A percentile compares a stretch with the other conserved stretches of the same genome.
Conservation (phyloP, 2,797 vertebrate genomes). For the Malurus leucopterus region DNA sequence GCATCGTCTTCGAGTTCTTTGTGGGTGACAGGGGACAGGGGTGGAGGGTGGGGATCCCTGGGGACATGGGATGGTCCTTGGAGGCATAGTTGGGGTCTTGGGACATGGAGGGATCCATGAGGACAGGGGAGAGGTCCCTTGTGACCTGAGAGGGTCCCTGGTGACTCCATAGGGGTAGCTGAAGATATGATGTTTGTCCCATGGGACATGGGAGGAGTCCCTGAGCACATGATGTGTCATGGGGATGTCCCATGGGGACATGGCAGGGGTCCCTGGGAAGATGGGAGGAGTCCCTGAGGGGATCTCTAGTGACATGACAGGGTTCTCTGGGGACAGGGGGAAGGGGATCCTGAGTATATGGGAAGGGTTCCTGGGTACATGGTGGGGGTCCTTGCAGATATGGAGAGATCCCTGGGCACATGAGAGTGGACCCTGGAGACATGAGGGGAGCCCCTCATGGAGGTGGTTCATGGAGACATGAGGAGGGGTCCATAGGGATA, state of each 20-base stretch:
- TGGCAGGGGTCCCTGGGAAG: not conserved
- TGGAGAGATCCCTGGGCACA: not conserved
- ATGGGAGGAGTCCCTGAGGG: not conserved
- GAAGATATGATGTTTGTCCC: not conserved
- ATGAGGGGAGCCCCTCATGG: not conserved
- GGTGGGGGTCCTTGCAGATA: not conserved
- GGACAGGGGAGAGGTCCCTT: not conserved
- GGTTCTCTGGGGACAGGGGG: not conserved
- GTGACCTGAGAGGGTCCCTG: not conserved
- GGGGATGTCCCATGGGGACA: not conserved
- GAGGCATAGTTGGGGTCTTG: not conserved
- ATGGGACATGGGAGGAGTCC: not conserved
- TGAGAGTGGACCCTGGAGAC: not conserved
- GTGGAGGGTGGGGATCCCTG: not conserved
- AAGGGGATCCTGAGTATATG: not conserved
- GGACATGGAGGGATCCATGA: not conserved
- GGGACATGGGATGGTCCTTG: not conserved
- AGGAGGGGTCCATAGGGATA: not conserved
- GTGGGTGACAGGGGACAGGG: constrained; percentile 67
- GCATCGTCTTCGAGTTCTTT: constrained; percentile 94
- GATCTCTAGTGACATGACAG: not conserved
- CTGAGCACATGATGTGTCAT: not conserved
- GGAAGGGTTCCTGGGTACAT: not conserved
- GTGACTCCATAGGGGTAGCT: not conserved
- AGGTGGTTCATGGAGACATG: not conserved